Conservation (phyloP, 2,797 vertebrate species). For the Sebastes cheni region DNA sequence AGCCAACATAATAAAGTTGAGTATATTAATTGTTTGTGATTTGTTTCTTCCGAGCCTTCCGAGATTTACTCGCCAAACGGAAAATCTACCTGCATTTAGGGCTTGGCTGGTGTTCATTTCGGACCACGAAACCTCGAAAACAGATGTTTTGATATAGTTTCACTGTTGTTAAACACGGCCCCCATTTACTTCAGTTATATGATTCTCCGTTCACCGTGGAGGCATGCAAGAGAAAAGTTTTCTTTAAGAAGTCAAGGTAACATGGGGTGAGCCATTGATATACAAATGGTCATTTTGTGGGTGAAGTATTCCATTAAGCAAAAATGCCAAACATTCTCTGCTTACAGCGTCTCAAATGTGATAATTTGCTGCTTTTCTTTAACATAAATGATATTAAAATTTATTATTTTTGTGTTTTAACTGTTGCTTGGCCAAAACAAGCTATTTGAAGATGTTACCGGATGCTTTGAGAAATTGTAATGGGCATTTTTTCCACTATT, state of each 20-base stretch:
- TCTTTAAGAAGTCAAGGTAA: no score
- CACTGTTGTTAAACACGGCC: no score
- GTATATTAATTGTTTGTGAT: no score
- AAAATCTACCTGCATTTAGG: fast-evolving
- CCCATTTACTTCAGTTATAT: no score
- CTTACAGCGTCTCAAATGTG: not conserved
- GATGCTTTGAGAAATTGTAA: not conserved
- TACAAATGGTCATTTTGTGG: not conserved
- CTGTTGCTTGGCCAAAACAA: not conserved
- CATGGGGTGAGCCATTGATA: not conserved
- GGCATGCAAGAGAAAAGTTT: no score
- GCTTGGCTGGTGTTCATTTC: no score
- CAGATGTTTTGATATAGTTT: no score
- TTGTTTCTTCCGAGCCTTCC: no score
- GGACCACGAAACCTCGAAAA: no score
- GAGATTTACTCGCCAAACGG: no score
- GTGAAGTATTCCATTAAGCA: not conserved
- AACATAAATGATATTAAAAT: not conserved
- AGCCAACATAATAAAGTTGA: no score
- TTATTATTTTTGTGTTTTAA: not conserved
- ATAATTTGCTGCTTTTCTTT: not conserved
- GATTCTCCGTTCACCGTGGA: no score
- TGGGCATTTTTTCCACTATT: not conserved
- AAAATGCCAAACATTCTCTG: not conserved
- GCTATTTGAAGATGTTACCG: not conserved